These are phyloP conservation scores for Ptyas mucosa DNA, from an alignment of 2,113 vertebrate genomes.

Conservation along the genomic window DNA sequence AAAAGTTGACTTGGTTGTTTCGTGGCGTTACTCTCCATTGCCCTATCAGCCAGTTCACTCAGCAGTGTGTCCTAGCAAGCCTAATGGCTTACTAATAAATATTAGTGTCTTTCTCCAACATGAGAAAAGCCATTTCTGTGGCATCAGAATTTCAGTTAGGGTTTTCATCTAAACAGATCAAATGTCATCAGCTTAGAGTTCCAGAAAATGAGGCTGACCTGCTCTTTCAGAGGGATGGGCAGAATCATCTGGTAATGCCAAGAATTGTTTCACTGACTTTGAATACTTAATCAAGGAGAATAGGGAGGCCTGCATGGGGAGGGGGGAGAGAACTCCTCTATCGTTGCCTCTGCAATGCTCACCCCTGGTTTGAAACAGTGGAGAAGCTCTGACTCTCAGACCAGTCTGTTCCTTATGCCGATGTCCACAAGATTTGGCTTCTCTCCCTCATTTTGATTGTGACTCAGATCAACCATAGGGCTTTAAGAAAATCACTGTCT, in stretches of 20 bases:
- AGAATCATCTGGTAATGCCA: not conserved
- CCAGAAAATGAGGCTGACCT: not conserved
- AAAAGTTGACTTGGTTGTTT: not conserved
- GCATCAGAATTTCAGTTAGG: not conserved
- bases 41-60: not conserved
- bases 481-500: not conserved
- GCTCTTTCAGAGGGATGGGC: not conserved
- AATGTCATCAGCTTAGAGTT: not conserved
- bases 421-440: slow-evolving; percentile 22
- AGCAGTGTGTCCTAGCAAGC: not conserved
- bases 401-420: slow-evolving; percentile 31
- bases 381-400: slow-evolving; percentile 27
- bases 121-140: not conserved
- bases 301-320: no score
- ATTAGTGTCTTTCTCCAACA: not conserved
- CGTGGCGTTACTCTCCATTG: not conserved
- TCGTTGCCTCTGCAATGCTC: slow-evolving; percentile 15
- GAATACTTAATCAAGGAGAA: not conserved
- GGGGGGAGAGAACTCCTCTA: not conserved
- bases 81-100: not conserved
- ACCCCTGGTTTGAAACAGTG: slow-evolving; percentile 22
- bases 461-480: not conserved
- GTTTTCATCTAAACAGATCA: not conserved
- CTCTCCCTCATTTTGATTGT: slow-evolving; percentile 2
- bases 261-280: not conserved